Conservation (phyloP, 2,113 vertebrate species). For the Vulpes vulpes region DNA sequence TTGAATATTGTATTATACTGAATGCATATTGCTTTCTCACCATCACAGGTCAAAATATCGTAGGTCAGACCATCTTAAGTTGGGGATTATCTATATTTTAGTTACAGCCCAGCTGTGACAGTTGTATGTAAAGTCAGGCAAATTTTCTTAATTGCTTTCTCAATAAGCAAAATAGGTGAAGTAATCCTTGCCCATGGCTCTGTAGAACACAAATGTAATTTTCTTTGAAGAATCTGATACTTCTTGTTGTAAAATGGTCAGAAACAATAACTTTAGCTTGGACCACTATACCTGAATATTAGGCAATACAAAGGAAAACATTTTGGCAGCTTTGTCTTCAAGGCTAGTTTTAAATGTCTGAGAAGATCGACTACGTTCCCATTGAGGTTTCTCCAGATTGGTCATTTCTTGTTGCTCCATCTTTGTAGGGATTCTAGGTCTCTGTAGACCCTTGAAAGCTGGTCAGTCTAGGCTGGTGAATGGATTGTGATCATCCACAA, state of each 20-base stretch:
- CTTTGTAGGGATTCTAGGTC: background rate
- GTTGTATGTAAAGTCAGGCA: background rate
- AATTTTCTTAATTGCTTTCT: slow-evolving; percentile 25
- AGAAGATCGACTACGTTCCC: background rate
- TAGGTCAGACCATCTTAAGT: background rate
- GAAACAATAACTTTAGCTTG: background rate
- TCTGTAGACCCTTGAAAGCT: background rate
- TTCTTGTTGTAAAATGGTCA: background rate
- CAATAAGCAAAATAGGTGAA: background rate
- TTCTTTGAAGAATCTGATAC: background rate
- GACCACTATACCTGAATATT: background rate
- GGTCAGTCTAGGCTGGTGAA: background rate
- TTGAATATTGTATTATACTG: background rate
- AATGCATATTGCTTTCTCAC: background rate
- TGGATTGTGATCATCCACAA: background rate
- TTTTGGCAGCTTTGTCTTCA: background rate
- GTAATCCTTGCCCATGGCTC: background rate
- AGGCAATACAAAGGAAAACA: background rate
- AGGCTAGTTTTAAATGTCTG: background rate
- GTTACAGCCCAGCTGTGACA: background rate
- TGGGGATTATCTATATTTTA: background rate
- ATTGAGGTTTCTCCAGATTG: background rate
- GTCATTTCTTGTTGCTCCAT: background rate
- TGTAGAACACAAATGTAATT: background rate
- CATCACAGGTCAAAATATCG: background rate